Evolutionary conservation across 1,140 invertebrate species (phyloP).

Genomic region (Neocloeon triangulifer): DNA sequence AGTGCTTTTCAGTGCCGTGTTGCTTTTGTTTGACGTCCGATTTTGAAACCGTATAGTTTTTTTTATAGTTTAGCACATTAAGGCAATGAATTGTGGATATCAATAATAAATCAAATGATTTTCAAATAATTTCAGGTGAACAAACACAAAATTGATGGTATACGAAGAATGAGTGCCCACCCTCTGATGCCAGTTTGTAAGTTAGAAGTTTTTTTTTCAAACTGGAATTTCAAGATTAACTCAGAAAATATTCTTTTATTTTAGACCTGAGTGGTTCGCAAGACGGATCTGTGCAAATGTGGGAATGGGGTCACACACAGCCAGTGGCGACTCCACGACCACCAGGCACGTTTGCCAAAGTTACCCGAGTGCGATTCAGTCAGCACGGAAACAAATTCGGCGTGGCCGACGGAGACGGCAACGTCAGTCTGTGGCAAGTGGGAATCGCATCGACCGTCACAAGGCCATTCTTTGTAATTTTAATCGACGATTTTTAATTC

Average conservation of each 20-base stretch:
- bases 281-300: conserved; percentile 90
- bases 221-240: background rate
- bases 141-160: conserved; percentile 78
- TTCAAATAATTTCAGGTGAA: conserved; percentile 34
- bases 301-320: conserved; percentile 92
- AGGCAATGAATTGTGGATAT: too few relatives aligned
- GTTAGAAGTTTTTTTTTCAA: conserved; percentile 16
- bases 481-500: too few relatives aligned
- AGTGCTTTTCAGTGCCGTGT: too few relatives aligned
- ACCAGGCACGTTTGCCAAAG: conserved; percentile 83
- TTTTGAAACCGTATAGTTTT: too few relatives aligned
- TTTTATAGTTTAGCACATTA: too few relatives aligned
- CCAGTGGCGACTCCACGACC: conserved; percentile 72
- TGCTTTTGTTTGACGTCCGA: too few relatives aligned
- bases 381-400: conserved; percentile 97
- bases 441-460: conserved; percentile 58
- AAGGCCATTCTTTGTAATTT: conserved; percentile 83
- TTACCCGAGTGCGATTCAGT: conserved; percentile 83
- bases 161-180: conserved; percentile 87
- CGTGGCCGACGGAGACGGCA: conserved; percentile 77
- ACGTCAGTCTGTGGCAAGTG: conserved; percentile 73
- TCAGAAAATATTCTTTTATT: conserved; percentile 8
- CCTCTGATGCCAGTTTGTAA: conserved; percentile 84
- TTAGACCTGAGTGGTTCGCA: conserved; percentile 86
- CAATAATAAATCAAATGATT: conserved; percentile 1